A percentile compares a stretch with the other conserved stretches of the same genome.
phyloP scores from a whole-genome alignment of 1,140 invertebrate genomes.

The Steinernema khuongi region DNA sequence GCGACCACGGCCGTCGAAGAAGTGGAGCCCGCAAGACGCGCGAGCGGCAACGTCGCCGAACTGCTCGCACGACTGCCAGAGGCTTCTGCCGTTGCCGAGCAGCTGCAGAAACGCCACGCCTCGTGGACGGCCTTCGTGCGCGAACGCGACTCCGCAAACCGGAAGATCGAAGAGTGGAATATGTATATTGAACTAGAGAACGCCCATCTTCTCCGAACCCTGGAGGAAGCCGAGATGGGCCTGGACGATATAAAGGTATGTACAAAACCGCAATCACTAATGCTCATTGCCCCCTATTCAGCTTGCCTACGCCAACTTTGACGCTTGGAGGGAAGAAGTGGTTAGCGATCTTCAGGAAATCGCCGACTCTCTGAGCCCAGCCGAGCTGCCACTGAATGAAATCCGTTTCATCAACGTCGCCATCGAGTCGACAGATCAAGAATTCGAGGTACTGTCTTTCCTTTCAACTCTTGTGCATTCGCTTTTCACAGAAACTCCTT shows the following conservation, averaged over 20 bases:
- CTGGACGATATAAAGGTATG: conserved; percentile 16
- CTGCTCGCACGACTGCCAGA: conserved; percentile 20
- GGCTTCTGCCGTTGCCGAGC: conserved; percentile 32
- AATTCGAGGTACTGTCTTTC: neutral
- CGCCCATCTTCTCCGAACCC: neutral
- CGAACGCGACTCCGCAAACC: conserved; percentile 29
- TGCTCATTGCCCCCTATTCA: neutral
- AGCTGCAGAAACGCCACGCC: conserved; percentile 23
- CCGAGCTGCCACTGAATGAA: neutral
- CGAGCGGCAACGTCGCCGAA: conserved; percentile 39
- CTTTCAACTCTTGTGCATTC: neutral
- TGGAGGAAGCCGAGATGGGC: neutral
- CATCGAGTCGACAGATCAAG: neutral
- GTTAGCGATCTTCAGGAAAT: neutral
- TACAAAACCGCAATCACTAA: neutral
- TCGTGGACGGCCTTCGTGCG: conserved; percentile 42
- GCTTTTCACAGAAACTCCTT: conserved; percentile 34
- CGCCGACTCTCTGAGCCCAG: neutral
- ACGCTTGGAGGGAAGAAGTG: neutral
- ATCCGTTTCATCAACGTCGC: conserved; percentile 13
- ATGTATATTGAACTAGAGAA: conserved; percentile 18
- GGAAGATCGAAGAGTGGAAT: conserved; percentile 26
- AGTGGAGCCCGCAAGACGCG: conserved; percentile 33
- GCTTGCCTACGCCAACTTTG: neutral
- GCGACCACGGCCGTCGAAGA: conserved; percentile 33